Percentiles rank a stretch among this genome's conserved stretches.
Conservation (phyloP, 2,797 vertebrate species). For the Lates japonicus region DNA sequence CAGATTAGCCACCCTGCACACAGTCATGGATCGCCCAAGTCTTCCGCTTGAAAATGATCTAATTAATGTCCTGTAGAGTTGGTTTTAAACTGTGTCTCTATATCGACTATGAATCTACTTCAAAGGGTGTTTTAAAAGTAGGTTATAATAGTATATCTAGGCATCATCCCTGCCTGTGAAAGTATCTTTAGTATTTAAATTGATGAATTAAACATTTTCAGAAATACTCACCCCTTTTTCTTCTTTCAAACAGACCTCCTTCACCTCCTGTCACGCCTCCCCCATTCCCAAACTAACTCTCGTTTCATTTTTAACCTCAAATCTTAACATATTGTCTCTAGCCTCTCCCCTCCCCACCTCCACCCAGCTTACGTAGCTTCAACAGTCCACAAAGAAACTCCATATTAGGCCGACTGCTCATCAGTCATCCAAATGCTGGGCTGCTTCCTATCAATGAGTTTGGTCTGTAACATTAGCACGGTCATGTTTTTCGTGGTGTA, state of each 20-base stretch:
- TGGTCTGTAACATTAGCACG: slow-evolving; percentile 69
- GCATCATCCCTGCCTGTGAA: slow-evolving; percentile 57
- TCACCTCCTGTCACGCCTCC: slow-evolving; percentile 59
- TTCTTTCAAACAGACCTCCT: slow-evolving; percentile 79
- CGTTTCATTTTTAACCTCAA: slow-evolving; percentile 64
- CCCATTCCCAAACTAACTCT: slow-evolving; percentile 72
- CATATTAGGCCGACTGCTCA: slow-evolving; percentile 67
- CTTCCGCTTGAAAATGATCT: slow-evolving; percentile 28
- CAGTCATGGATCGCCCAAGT: slow-evolving; percentile 32
- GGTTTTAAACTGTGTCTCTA: slow-evolving; percentile 40
- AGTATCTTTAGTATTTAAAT: slow-evolving; percentile 63
- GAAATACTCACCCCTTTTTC: slow-evolving; percentile 73
- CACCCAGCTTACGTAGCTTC: slow-evolving; percentile 49
- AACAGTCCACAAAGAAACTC: slow-evolving; percentile 58
- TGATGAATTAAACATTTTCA: slow-evolving; percentile 77
- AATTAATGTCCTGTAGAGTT: slow-evolving; percentile 38
- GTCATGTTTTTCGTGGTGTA: slow-evolving; percentile 72
- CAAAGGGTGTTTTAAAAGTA: slow-evolving; percentile 52
- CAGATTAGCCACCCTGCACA: slow-evolving; percentile 37
- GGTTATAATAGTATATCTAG: slow-evolving; percentile 47
- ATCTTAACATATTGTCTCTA: slow-evolving; percentile 66
- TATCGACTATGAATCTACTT: slow-evolving; percentile 64
- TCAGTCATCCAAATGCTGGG: slow-evolving; percentile 73
- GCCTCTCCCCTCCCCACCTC: slow-evolving; percentile 21
- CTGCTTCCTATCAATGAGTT: slow-evolving; percentile 62